Evolutionary conservation across 2,113 vertebrate species (phyloP), one percentile per base, ranked within the genome.

Genomic region (Gnathonemus echidnorhynchus): DNA sequence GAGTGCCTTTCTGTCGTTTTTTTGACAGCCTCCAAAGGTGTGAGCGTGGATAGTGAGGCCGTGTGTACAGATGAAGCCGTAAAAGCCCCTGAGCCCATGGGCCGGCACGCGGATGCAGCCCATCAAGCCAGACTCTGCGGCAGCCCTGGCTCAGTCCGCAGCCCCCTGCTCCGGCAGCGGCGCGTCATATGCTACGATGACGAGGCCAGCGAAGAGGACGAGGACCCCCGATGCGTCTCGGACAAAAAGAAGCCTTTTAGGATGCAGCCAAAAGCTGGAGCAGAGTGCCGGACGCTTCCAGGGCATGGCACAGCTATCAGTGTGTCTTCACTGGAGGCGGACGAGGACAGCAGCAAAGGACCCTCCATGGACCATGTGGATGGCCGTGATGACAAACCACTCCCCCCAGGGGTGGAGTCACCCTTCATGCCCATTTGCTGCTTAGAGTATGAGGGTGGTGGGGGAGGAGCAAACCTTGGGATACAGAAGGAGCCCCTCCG

Each of bases 131-230:
- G 95, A 27, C 91, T 95, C n/a, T 94, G 95, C 0, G 95, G 95
- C 27, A 97, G 96, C 92, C 96, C 97, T 0, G 93, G 95, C 88
- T 96, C 93, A 7, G 87, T 94, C 15, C 96, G 96, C 89, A 98
- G 97, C 92, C 97, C 98, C 0, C 97, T 98, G 24, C 96, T 97
- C 49, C 96, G 97, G 0, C 98, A 99, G 93, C 94, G 95, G 0
- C 95, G 92, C 19, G 94, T 98, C 45, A 94, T 96, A 85, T 97
- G 97, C 94, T 97, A 96, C 0, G 96, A 98, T 0, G 95, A 97
- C 0, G 93, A 96, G 0, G 94, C 95, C 0, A 95, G 93, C 66
- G 97, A 98, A 0, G 96, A 97, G 0, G 96, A 96, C 90, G 93
- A n/a, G 13, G 88, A 15, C 87, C 91, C n/a, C 0, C 87, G 6